A percentile compares a stretch with the other conserved stretches of the same genome.
Evolutionary conservation across 2,888 invertebrate species (phyloP).

Genomic region (Agrotis clavis): DNA sequence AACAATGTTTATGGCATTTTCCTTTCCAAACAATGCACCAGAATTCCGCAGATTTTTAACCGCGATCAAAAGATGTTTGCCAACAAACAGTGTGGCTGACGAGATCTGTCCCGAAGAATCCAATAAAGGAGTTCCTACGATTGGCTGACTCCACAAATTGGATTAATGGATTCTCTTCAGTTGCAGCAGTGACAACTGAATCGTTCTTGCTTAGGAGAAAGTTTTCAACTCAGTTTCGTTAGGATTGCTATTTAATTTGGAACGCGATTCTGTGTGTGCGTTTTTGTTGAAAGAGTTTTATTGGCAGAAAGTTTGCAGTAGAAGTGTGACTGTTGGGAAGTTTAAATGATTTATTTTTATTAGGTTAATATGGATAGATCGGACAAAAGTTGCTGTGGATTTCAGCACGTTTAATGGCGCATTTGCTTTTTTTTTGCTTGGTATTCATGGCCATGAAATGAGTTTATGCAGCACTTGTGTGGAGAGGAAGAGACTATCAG

Average conservation of each 20-base stretch:
- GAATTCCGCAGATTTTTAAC: slow-evolving; percentile 48
- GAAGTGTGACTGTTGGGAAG: slow-evolving; percentile 13
- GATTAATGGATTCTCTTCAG: slow-evolving; percentile 77
- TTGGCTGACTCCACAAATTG: slow-evolving; percentile 77
- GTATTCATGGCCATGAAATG: no score
- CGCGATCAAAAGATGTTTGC: slow-evolving; percentile 63
- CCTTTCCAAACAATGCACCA: slow-evolving; percentile 26
- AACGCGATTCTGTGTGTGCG: slow-evolving; percentile 46
- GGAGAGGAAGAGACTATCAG: no score
- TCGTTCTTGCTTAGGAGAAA: slow-evolving; percentile 61
- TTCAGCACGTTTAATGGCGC: not conserved
- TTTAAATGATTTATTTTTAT: slow-evolving; percentile 25
- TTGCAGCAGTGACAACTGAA: slow-evolving; percentile 64
- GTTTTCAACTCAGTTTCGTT: slow-evolving; percentile 60
- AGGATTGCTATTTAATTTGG: slow-evolving; percentile 62
- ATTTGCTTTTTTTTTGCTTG: no score
- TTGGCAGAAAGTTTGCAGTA: slow-evolving; percentile 30
- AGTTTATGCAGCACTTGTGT: no score
- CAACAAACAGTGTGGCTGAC: slow-evolving; percentile 58
- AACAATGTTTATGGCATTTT: slow-evolving; percentile 5
- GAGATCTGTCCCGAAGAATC: slow-evolving; percentile 67
- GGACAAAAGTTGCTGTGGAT: not conserved
- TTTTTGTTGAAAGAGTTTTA: slow-evolving; percentile 44
- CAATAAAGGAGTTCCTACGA: slow-evolving; percentile 68
- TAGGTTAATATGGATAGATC: not conserved